phyloP scores from a whole-genome alignment of 2,888 invertebrate genomes.

The Spialia ferax region DNA sequence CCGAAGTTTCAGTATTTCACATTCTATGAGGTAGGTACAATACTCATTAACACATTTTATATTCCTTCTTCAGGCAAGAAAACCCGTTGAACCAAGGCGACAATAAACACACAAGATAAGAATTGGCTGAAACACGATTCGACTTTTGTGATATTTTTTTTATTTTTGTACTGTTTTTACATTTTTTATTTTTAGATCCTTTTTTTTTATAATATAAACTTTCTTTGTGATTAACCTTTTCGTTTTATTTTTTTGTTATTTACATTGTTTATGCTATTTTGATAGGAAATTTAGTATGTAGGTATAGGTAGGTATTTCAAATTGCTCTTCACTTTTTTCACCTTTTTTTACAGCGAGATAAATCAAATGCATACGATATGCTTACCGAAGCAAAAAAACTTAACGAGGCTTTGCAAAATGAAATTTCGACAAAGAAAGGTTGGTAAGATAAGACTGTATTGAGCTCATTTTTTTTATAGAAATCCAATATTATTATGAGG shows the following conservation, averaged over 20 bases:
- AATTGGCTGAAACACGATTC: constrained; percentile 44
- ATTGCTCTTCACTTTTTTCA: not conserved
- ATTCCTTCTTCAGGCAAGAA: constrained; percentile 53
- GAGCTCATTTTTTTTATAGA: too few relatives aligned
- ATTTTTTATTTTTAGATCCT: constrained; percentile 17
- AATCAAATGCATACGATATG: constrained; percentile 48
- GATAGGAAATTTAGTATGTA: not conserved
- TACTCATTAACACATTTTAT: too few relatives aligned
- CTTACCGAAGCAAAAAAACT: constrained; percentile 59
- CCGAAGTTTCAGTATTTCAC: too few relatives aligned
- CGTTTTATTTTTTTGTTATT: too few relatives aligned
- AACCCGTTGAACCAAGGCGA: constrained; percentile 64
- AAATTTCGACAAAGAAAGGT: constrained; percentile 73
- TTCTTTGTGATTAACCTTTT: not conserved
- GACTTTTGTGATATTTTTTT: constrained; percentile 50
- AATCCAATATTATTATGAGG: too few relatives aligned
- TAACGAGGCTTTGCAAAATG: constrained; percentile 67
- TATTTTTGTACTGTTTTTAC: constrained; percentile 24
- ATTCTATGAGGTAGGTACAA: too few relatives aligned
- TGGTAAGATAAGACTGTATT: not conserved
- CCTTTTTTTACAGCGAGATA: constrained; percentile 51
- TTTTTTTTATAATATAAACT: not conserved
- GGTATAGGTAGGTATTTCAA: not conserved
- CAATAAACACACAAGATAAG: constrained; percentile 33
- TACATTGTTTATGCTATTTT: too few relatives aligned